phyloP scores from a whole-genome alignment of 2,113 vertebrate species.

The Hydrochoerus hydrochaeris region DNA sequence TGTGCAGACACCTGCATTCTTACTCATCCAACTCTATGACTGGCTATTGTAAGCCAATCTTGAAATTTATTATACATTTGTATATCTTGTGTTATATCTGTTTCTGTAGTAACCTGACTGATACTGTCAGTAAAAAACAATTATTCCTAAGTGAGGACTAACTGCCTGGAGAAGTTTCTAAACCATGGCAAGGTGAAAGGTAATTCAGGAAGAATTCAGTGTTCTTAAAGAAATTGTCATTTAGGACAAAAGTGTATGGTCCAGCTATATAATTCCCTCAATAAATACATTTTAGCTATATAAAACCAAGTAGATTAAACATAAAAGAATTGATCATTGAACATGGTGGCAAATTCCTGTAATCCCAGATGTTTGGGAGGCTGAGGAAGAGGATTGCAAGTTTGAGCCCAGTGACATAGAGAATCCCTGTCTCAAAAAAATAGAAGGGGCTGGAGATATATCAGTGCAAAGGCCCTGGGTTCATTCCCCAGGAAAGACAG shows the following conservation, averaged over 20 bases:
- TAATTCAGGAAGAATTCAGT: neutral
- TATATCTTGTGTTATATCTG: neutral
- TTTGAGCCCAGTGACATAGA: neutral
- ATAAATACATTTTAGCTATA: conserved; percentile 21
- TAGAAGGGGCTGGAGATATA: too few relatives aligned
- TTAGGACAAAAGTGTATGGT: conserved; percentile 17
- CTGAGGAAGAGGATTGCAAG: neutral
- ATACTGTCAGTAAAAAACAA: neutral
- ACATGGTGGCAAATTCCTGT: neutral
- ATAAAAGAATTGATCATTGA: neutral
- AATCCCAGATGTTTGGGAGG: neutral
- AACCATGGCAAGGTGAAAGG: neutral
- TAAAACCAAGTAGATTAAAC: neutral
- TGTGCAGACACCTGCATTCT: neutral
- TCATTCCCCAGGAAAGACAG: too few relatives aligned
- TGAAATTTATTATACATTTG: neutral
- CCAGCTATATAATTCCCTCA: neutral
- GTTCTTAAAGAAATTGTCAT: neutral
- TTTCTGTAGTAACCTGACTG: neutral
- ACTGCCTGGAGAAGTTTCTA: neutral
- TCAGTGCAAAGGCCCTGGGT: too few relatives aligned
- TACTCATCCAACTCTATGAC: too few relatives aligned
- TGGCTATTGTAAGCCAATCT: too few relatives aligned
- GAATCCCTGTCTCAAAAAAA: neutral
- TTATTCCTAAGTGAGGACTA: neutral